These are phyloP conservation scores for Gastrophysa polygoni DNA, from an alignment of 2,888 invertebrate genomes.

Conservation along the genomic window DNA sequence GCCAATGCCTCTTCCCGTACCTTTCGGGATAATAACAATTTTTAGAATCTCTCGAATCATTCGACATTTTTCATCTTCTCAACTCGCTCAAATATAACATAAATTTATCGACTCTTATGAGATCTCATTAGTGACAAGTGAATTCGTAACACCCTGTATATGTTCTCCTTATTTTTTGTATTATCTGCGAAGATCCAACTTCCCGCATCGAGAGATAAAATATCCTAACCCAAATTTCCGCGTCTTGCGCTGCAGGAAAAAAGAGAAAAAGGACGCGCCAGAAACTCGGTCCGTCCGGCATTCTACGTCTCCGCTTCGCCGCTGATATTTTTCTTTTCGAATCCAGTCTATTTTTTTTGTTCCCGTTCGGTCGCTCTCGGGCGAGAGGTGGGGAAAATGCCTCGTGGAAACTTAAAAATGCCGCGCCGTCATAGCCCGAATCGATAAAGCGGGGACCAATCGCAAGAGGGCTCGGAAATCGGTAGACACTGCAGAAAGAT, in stretches of 20 bases:
- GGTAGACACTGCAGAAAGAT: too few species aligned
- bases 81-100: too few species aligned
- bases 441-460: slow-evolving; percentile 70
- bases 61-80: too few species aligned
- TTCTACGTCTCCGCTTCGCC: neutral
- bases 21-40: too few species aligned
- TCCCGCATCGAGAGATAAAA: neutral
- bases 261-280: neutral
- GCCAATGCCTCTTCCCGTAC: too few species aligned
- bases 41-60: too few species aligned
- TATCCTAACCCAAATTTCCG: neutral
- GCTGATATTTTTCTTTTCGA: neutral
- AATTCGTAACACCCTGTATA: too few species aligned
- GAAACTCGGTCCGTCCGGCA: neutral
- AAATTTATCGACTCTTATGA: too few species aligned
- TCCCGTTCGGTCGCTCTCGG: slow-evolving; percentile 42
- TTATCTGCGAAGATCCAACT: too few species aligned
- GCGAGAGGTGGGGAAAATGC: slow-evolving; percentile 45
- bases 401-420: slow-evolving; percentile 74
- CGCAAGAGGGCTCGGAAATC: slow-evolving; percentile 57
- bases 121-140: too few species aligned
- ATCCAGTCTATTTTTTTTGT: neutral
- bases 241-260: neutral
- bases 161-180: too few species aligned
- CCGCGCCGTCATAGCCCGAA: slow-evolving; percentile 81